Conservation (phyloP, 1,140 invertebrate species). For the Anthonomus grandis region DNA sequence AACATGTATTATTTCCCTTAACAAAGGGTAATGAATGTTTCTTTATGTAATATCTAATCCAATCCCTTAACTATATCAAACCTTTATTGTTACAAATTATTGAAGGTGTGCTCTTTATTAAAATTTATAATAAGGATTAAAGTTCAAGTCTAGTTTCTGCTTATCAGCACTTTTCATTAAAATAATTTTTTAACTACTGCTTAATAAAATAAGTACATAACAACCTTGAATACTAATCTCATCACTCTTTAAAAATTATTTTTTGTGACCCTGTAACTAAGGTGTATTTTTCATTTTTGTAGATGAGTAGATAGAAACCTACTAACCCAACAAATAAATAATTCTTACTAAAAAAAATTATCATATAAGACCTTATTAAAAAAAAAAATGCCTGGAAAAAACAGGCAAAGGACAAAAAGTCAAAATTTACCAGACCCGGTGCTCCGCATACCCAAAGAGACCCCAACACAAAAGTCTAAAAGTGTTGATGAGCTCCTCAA, state of each 20-base stretch:
- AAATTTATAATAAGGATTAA: too few relatives aligned
- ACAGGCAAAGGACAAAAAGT: conserved; percentile 18
- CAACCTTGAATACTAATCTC: not conserved
- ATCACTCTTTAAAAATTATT: not conserved
- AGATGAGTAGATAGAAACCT: conserved; percentile 5
- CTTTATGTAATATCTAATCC: too few relatives aligned
- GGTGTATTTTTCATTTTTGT: conserved; percentile 4
- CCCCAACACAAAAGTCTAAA: conserved; percentile 22
- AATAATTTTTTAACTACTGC: not conserved
- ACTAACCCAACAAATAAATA: conserved; percentile 2
- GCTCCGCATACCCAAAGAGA: conserved; percentile 13
- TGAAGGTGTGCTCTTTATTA: too few relatives aligned
- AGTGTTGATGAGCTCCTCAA: conserved; percentile 50
- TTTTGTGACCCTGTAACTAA: not conserved
- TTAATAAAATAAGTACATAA: not conserved
- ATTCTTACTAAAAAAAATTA: too few relatives aligned
- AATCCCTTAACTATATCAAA: too few relatives aligned
- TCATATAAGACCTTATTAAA: not conserved
- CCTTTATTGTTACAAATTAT: too few relatives aligned
- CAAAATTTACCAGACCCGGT: conserved; percentile 16
- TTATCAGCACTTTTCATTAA: too few relatives aligned
- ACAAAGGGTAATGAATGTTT: too few relatives aligned
- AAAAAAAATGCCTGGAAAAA: conserved; percentile 20
- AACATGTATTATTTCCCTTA: too few relatives aligned
- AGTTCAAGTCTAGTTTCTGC: too few relatives aligned